Evolutionary conservation across 2,797 vertebrate genomes (phyloP), one percentile per base, ranked within the genome.

Genomic region (Onychomys leucogaster): DNA sequence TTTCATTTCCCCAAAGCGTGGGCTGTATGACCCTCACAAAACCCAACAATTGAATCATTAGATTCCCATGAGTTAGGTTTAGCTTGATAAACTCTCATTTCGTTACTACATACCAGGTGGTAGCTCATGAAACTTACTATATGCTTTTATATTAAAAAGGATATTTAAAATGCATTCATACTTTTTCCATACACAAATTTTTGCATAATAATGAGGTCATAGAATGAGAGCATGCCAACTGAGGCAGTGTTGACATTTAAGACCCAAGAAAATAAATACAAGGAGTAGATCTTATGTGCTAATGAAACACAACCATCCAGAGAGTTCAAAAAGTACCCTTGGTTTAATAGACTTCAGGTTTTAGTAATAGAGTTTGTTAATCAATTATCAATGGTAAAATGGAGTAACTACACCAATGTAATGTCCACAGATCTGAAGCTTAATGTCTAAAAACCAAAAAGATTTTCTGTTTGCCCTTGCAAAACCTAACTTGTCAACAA

Each of bases 231-330:
- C 69, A 78, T 46, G 19, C 8, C 17, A 85, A 23, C 17, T 89
- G 43, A 34, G 27, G 57, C 43, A 94, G 14, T 57, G 86, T 94
- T 91, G 76, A 95, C 80, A 96, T 75, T 90, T 96, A 76, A 71
- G 49, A 80, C 63, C 9, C 43, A 76, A 90, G 7, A 95, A 25
- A 89, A 52, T 80, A 96, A 91, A 85, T 90, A 59, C 80, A 41
- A 92, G 71, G 23, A 63, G 95, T 91, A 96, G 3, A 7, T 4
- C 13, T 90, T 43, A 27, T 76, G 73, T 94, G 43, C 43, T 67
- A 92, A 82, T 46, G 32, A 94, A 93, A 89, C 9, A 37, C 8
- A 80, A 43, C 41, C 29, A 90, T 69, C 13, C 19, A 73, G 27
- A 76, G 12, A 0, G 6, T 92, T 82, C 49, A 76, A 90, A 86